A percentile compares a stretch with the other conserved stretches of the same genome.
Conservation (phyloP, 2,888 invertebrate genomes). For the Cryptocheilus praepositus region DNA sequence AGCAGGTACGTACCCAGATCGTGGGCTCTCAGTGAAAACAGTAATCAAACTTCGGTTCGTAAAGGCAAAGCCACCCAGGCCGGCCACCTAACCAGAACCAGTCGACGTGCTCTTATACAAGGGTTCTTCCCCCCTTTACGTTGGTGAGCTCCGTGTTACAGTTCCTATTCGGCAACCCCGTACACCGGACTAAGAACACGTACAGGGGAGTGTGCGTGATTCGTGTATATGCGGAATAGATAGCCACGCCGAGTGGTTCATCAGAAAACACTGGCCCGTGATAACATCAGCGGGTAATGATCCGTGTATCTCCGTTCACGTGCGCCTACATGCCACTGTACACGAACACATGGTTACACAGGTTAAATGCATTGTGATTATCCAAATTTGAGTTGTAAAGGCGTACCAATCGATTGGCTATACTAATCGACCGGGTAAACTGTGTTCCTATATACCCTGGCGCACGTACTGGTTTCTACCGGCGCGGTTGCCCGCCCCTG, state of each 20-base stretch:
- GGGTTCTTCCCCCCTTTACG: constrained; percentile 37
- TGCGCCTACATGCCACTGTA: too few species aligned
- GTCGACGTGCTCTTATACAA: constrained; percentile 34
- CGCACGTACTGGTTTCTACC: too few species aligned
- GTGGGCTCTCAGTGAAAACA: constrained; percentile 45
- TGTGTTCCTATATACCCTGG: too few species aligned
- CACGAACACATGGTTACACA: too few species aligned
- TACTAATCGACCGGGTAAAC: too few species aligned
- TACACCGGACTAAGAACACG: background rate
- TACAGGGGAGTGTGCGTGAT: background rate
- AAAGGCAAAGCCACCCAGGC: constrained; percentile 39
- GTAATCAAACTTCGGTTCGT: constrained; percentile 52
- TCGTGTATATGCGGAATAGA: background rate
- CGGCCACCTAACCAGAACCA: constrained; percentile 1
- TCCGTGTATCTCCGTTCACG: background rate
- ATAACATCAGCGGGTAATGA: constrained; percentile 29
- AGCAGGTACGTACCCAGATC: constrained; percentile 34
- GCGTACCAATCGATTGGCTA: too few species aligned
- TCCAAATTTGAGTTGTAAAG: too few species aligned
- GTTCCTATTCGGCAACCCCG: constrained; percentile 6
- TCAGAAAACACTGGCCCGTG: constrained; percentile 17
- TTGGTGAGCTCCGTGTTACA: constrained; percentile 42
- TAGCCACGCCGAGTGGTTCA: constrained; percentile 27
- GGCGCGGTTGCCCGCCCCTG: too few species aligned
- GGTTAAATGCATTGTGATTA: too few species aligned